Base-by-base conservation (phyloP, 2,888 invertebrate species). In the Xiphydria camelus region DNA sequence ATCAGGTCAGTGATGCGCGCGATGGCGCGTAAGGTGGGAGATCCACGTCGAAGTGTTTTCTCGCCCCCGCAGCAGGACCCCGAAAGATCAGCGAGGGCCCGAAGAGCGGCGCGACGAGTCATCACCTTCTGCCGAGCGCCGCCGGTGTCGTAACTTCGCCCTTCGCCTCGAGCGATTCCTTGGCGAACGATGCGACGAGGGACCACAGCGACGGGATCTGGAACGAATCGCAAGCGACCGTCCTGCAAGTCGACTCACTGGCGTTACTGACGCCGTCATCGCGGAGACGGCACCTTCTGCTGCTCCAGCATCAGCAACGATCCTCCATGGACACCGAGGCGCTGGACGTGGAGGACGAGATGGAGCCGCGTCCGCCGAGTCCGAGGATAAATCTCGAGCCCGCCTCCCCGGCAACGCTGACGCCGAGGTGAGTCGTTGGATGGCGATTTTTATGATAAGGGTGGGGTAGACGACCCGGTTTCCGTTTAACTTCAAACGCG, bases 151-250 rank as follows among this genome's bases (percentile, higher is more conserved):
- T 66, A 3, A 48, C 62, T 57, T 87, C 88, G 4, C 86, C 87
- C 4, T 90, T 89, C 74, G 89, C 88, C 35, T 91, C 91, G 21
- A 89, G 86, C 61, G 91, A 91, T 75, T 91, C 91, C 7, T 76
- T 91, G 52, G 85, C 88, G n/a, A 89, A 89, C 58, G 90, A 90
- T 69, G 77, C 81, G 37, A 87, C 84, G 9, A 79, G 88, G 65
- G 91, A 91, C 72, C 90, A 91, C 73, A 91, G 91, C 34, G 91
- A 92, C 69, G 88, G 89, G 37, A 85, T 89, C 65, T 91, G 91
- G 91, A 92, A 91, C 76, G 91, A 91, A 77, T 91, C 91, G 7
- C 91, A 92, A 77, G 86, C 88, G 5, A 91, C 91, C 1, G 89
- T 91, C 10, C 79, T 90, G 22, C 89, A 87, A 76, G 83, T 84